A percentile compares a stretch with the other conserved stretches of the same genome.
Evolutionary conservation across 2,888 invertebrate genomes (phyloP).

Genomic region (Apomyelois bistriatella): DNA sequence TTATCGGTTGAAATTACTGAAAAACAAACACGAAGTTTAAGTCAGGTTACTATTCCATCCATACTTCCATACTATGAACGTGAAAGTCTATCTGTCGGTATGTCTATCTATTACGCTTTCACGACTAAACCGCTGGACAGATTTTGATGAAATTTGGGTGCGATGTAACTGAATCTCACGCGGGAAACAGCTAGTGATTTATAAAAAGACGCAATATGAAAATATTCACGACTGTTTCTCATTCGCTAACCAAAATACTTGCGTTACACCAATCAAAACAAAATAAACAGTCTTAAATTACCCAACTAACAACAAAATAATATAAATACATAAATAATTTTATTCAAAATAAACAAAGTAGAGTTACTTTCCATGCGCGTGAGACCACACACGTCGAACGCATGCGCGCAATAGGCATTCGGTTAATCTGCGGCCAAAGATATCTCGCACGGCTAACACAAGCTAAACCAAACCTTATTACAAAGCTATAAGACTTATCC

Average conservation of each 20-base stretch:
- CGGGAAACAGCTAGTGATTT: background rate
- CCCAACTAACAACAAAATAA: background rate
- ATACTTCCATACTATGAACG: no score
- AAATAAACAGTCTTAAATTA: constrained; percentile 3
- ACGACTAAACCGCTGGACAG: no score
- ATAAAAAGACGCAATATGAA: background rate
- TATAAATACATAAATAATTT: background rate
- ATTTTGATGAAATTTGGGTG: no score
- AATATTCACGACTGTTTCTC: background rate
- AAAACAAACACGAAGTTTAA: no score
- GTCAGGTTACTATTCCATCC: no score
- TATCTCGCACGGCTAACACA: background rate
- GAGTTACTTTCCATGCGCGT: constrained; percentile 4
- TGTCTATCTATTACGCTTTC: no score
- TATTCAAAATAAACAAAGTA: constrained; percentile 11
- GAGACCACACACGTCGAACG: constrained; percentile 24
- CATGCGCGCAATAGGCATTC: constrained; percentile 20
- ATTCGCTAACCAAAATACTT: background rate
- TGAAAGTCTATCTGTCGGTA: no score
- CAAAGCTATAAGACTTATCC: background rate
- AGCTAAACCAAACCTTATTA: constrained; percentile 12
- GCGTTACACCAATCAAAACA: background rate
- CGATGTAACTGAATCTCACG: no score
- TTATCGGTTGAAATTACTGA: no score
- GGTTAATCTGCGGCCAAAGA: constrained; percentile 12